phyloP scores from a whole-genome alignment of 2,797 vertebrate species.

The Micrastur ruficollis region DNA sequence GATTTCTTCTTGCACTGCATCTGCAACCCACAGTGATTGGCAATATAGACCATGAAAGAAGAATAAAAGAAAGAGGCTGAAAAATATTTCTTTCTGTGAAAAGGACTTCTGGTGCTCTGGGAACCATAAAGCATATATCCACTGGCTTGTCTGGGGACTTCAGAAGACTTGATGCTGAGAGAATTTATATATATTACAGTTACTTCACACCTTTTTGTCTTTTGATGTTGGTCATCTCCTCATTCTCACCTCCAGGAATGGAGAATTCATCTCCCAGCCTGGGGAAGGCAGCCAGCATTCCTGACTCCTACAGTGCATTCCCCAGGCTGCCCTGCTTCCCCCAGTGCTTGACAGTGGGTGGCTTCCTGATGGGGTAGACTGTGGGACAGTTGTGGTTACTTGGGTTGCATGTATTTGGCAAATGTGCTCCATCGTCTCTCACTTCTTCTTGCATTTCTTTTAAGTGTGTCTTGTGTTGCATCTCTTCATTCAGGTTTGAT shows the following conservation, averaged over 20 bases:
- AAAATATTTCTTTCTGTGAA: not conserved
- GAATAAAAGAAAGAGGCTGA: not conserved
- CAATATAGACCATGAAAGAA: not conserved
- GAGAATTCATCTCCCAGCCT: not conserved
- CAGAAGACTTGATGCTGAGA: not conserved
- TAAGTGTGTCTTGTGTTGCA: not conserved
- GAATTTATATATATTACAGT: not conserved
- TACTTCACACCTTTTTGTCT: not conserved
- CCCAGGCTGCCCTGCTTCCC: slow-evolving; percentile 3
- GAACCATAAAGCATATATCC: not conserved
- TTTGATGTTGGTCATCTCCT: not conserved
- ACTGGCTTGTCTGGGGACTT: not conserved
- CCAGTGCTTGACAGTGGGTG: not conserved
- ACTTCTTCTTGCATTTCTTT: not conserved
- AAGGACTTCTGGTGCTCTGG: not conserved
- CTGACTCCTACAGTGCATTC: slow-evolving; percentile 12
- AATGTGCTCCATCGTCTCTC: not conserved
- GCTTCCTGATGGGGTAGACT: slow-evolving; percentile 9
- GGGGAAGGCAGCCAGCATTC: slow-evolving; percentile 28
- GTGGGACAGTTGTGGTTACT: not conserved
- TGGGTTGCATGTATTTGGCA: not conserved
- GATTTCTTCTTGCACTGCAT: not conserved
- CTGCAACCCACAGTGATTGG: not conserved
- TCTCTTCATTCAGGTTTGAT: not conserved
- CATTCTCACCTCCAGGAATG: not conserved